Base-by-base conservation (phyloP, 2,888 invertebrate genomes). In the Scrobipalpa atriplicella region DNA sequence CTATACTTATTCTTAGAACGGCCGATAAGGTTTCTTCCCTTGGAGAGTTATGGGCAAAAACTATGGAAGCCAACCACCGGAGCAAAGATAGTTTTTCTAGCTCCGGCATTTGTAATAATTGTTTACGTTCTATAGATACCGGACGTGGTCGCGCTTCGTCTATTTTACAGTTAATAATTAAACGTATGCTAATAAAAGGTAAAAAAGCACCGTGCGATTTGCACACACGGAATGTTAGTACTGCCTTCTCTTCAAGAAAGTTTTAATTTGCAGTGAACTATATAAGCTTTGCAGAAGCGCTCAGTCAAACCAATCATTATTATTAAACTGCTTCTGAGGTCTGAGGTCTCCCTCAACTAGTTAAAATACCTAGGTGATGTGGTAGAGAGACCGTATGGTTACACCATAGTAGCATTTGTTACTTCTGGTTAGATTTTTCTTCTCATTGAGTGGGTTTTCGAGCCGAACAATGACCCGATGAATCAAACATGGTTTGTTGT, bases 91-190 rank as follows among this genome's bases (percentile, higher is more conserved):
- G 47, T 47, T 47, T 47, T 47, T 47, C 16, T 16, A 16, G 7
- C 47, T 19, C 52, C 19, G 19, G 52, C 52, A 52, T 52, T 52
- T 52, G 18, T 52, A 19, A 9, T 52, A 52, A 52, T 52, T 18
- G 52, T 21, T 52, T 19, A 47, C 47, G 52, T 52, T 18, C 19
- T 52, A 19, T 29, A 29, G 56, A 56, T 56, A 56, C 36, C 11
- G 56, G 29, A 56, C 56, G 56, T n/a, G 56, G 56, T 36, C 47
- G 47, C 16, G 47, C 47, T n/a, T 47, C 47, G 47, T 16, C 16
- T 56, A 6, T n/a, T n/a, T 36, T 56, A 56, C 56, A 19, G 56
- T 56, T 56, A 56, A 19, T 56, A 29, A 56, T 56, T 56, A 56
- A 56, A 56, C 56, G n/a, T 29, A 56, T 56, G 56, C 56, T 56